A percentile compares a stretch with the other conserved stretches of the same genome.
Conservation (phyloP, 2,888 invertebrate species). For the Ametastegia equiseti region DNA sequence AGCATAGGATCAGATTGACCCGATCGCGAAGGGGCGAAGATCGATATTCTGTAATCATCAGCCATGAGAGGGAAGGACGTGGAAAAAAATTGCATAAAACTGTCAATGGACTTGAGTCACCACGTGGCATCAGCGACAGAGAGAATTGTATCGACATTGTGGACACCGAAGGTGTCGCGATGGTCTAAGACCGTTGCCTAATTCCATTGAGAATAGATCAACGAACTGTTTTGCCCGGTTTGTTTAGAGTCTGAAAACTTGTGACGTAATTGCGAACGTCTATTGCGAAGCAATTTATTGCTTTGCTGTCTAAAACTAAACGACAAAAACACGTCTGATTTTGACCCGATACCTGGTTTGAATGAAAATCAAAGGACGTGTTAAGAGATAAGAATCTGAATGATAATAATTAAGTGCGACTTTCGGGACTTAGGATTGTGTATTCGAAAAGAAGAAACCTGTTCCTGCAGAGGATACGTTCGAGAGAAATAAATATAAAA, state of each 20-base stretch:
- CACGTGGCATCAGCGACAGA: conserved; percentile 22
- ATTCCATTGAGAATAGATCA: not conserved
- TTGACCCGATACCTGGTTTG: not conserved
- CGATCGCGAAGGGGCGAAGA: not conserved
- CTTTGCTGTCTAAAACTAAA: not conserved
- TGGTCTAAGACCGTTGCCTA: conserved; percentile 27
- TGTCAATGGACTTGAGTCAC: not conserved
- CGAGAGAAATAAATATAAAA: not conserved
- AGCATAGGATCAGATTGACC: conserved; percentile 33
- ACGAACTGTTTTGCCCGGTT: not conserved
- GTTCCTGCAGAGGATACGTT: not conserved
- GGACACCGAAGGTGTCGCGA: conserved; percentile 39
- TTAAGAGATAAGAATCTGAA: not conserved
- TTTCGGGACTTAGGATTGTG: not conserved
- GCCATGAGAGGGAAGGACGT: conserved; percentile 33
- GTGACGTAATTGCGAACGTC: conserved; percentile 8
- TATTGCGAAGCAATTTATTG: not conserved
- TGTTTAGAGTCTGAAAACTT: not conserved
- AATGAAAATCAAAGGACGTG: not conserved
- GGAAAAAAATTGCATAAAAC: not conserved
- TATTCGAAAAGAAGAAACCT: not conserved
- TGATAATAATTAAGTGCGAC: not conserved
- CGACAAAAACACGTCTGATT: not conserved
- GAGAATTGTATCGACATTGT: conserved; percentile 31
- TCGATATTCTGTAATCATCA: not conserved